These are phyloP conservation scores for Pseudococcus longispinus DNA, from an alignment of 2,888 invertebrate species.

Conservation along the genomic window DNA sequence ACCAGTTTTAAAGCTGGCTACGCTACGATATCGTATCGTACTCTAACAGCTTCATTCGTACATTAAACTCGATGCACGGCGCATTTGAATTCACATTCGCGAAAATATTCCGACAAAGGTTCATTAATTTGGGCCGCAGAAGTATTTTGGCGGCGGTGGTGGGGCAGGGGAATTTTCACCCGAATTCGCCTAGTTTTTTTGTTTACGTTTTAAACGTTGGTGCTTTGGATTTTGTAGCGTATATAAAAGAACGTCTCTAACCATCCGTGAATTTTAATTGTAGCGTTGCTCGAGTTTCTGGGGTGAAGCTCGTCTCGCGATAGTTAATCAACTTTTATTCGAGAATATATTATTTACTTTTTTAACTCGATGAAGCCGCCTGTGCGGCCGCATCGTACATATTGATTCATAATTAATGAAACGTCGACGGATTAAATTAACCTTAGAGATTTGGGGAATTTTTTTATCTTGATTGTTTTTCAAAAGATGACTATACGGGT, in stretches of 20 bases:
- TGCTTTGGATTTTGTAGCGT: not conserved
- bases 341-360: slow-evolving; percentile 13
- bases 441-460: not conserved
- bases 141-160: not conserved
- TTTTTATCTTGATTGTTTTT: not conserved
- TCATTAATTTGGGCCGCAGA: slow-evolving; percentile 11
- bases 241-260: not conserved
- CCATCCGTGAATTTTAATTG: slow-evolving; percentile 27
- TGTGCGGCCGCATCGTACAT: not conserved
- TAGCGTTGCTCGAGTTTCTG: not conserved
- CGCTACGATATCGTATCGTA: not conserved
- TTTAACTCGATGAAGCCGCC: not conserved
- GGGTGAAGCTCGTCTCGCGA: slow-evolving; percentile 28
- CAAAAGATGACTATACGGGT: no score
- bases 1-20: not conserved
- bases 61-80: not conserved
- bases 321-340: slow-evolving; percentile 19
- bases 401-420: slow-evolving; percentile 17
- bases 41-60: not conserved
- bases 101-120: not conserved
- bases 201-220: not conserved
- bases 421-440: not conserved
- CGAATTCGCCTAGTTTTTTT: not conserved
- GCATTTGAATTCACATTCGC: slow-evolving; percentile 3
- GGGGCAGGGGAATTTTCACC: not conserved